phyloP scores from a whole-genome alignment of 2,113 vertebrate species.

The Dipodomys spectabilis region DNA sequence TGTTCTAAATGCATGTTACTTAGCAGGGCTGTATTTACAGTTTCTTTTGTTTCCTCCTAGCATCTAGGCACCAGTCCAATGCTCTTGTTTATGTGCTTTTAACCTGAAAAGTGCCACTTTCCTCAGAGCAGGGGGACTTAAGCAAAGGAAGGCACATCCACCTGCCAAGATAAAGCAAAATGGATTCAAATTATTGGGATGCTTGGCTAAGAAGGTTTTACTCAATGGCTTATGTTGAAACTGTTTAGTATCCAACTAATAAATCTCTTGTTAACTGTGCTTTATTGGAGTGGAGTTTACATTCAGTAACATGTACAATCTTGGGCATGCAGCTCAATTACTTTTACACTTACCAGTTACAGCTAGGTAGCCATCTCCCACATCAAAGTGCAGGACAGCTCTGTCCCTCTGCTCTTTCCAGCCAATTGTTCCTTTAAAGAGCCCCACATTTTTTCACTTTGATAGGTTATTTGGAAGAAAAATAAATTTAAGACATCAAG shows the following conservation, averaged over 20 bases:
- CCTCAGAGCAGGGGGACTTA: background rate
- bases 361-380: too few relatives aligned
- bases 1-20: background rate
- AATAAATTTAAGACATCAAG: background rate
- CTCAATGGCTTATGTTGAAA: background rate
- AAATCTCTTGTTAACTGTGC: background rate
- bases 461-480: background rate
- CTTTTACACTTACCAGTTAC: background rate
- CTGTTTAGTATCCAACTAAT: background rate
- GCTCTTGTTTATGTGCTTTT: background rate
- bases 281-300: background rate
- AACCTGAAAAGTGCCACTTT: background rate
- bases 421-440: background rate
- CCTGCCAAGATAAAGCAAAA: background rate
- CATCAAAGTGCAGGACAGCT: background rate
- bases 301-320: background rate
- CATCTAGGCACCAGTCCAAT: background rate
- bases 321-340: background rate
- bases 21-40: background rate
- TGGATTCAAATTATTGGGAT: background rate
- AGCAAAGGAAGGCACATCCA: background rate
- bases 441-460: background rate
- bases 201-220: background rate
- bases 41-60: conserved; percentile 39
- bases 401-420: background rate